Base-by-base conservation (phyloP, 2,888 invertebrate genomes). In the Erebia aethiops region DNA sequence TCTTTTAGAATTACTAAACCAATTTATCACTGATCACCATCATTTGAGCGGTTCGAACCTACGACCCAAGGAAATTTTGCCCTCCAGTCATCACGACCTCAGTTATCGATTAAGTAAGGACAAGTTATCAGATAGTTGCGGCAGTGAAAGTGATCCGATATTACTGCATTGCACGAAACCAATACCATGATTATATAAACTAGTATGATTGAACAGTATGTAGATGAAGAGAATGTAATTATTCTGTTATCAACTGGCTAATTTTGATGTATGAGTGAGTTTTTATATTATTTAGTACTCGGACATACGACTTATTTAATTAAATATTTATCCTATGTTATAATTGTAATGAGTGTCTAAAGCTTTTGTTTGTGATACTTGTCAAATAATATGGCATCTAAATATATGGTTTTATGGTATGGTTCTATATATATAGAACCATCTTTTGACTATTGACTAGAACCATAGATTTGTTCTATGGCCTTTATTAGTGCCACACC, bases 131-230 rank as follows among this genome's bases (percentile, higher is more conserved):
- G 56, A 56, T 26, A 56, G 56, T 9, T 54, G 54, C 5, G 26
- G 14, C 21, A 57, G 21, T 57, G 56, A 57, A 57, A 57, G 56
- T 57, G 56, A 57, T 57, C 56, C 26, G 7, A 57, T 57, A 57
- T 26, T 57, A 57, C 26, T 26, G 18, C 56, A 21, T 57, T 26
- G 56, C 56, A 57, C 7, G 26, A 57, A 26, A 61, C 43, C 61
- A 61, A 16, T 43, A 61, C 61, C 43, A 43, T 43, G 41, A 16
- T 18, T 11, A 46, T 46, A 46, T 43, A n/a, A 21, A 43, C 41
- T 41, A 41, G 60, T 11, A 16, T 60, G 60, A 43, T 41, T 41
- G 41, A 41, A 16, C 7, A 60, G n/a, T 57, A 18, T 35, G 57
- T 2, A 26, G 14, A 26, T 57, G 13, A 57, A 26, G 57, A 14